A percentile compares a stretch with the other conserved stretches of the same genome.
These are phyloP conservation scores for Eilema griseolum DNA, from an alignment of 2,888 invertebrate genomes.

Conservation along the genomic window DNA sequence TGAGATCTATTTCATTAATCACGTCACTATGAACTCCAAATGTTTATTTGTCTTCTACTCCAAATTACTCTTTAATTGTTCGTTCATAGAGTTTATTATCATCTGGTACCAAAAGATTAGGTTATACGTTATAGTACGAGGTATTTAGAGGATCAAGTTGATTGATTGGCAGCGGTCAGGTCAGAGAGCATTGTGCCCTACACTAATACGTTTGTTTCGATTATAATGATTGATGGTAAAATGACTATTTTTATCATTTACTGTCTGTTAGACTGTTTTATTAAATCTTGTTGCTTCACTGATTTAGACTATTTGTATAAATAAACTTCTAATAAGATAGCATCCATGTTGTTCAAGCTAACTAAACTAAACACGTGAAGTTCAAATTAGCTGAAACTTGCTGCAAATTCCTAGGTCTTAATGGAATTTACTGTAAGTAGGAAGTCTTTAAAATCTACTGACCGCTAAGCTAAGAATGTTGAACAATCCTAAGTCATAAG, in stretches of 20 bases:
- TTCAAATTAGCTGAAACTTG: constrained; percentile 46
- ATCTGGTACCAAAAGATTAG: constrained; percentile 12
- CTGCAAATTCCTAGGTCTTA: constrained; percentile 36
- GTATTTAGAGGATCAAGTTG: constrained; percentile 77
- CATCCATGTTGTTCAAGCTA: constrained; percentile 11
- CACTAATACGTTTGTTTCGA: constrained; percentile 73
- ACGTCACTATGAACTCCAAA: constrained; percentile 70
- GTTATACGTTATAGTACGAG: constrained; percentile 57
- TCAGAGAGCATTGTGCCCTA: constrained; percentile 73
- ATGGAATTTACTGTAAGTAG: constrained; percentile 53
- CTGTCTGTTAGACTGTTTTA: constrained; percentile 9
- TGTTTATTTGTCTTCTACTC: constrained; percentile 38
- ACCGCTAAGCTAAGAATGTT: constrained; percentile 47
- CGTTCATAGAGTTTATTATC: constrained; percentile 51
- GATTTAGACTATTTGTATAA: background rate
- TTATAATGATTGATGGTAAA: constrained; percentile 68
- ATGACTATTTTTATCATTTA: constrained; percentile 41
- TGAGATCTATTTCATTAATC: constrained; percentile 77
- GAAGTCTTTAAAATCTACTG: constrained; percentile 57
- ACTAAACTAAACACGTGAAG: constrained; percentile 32
- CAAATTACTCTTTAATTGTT: constrained; percentile 52
- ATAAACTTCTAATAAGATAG: constrained; percentile 11
- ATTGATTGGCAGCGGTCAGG: constrained; percentile 78
- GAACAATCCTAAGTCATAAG: constrained; percentile 36
- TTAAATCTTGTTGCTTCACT: background rate